Evolutionary conservation across 2,888 invertebrate genomes (phyloP), one percentile per base, ranked within the genome.

Genomic region (Ophion obscuratus): DNA sequence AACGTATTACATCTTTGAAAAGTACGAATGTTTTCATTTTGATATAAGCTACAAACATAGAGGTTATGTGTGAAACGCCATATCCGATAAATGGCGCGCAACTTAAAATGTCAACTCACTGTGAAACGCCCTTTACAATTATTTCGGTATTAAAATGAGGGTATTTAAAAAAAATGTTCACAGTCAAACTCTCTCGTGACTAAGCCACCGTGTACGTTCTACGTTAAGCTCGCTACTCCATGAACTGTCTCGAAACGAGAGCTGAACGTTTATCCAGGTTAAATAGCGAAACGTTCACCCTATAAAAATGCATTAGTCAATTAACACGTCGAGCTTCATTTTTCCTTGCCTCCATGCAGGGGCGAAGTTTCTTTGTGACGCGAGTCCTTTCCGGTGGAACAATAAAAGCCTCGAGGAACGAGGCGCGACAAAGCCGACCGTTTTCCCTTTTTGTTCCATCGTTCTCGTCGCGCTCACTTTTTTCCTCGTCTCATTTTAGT

Each of bases 231-330:
- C 47, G 14, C 14, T 14, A 47, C 47, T 47, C 14, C 47, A 4
- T 14, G 47, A 47, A 47, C 47, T 47, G 3, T 44, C 47, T 64
- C 24, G n/a, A 47, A 64, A 47, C 27, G n/a, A 31, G 31, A 53
- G 5, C 62, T 5, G 14, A 77, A 57, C 9, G 17, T 77, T 77
- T 67, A 17, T 24, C 2, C 57, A 17, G 14, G 10, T 24, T 40
- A 77, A 10, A 40, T 40, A 67, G 24, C 24, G 20, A 36, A 67
- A 66, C 66, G 20, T 17, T 64, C 47, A 20, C 62, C 74, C 44
- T 57, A 59, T 59, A 67, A 77, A 67, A 67, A 67, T 77, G 59
- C 36, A 75, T 64, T 14, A 75, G 75, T 62, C 77, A 77, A 77
- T 77, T 77, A 77, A 77, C 59, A 59, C 40, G 77, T 57, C 47